A percentile compares a stretch with the other conserved stretches of the same genome.
These are phyloP conservation scores for Montifringilla adamsi DNA, from an alignment of 2,113 vertebrate genomes.

Conservation along the genomic window DNA sequence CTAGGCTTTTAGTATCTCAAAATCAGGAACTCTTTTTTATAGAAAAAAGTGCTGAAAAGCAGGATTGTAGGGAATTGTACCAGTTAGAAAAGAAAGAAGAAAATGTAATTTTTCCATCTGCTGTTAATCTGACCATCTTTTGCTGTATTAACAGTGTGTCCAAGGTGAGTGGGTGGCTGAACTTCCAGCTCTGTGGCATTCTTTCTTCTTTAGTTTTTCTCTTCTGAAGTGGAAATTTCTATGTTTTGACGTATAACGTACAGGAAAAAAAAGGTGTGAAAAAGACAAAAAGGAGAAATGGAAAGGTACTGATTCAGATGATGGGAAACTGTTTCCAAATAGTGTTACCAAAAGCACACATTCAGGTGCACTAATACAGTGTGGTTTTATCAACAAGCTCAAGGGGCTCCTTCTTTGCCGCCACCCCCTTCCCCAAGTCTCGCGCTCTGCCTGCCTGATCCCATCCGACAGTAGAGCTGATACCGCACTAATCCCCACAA, in stretches of 20 bases:
- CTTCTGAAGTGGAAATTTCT: background rate
- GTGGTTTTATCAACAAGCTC: constrained; percentile 65
- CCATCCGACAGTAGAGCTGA: constrained; percentile 83
- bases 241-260: background rate
- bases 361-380: constrained; percentile 70
- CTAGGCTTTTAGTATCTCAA: no score
- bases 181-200: background rate
- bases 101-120: background rate
- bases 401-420: constrained; percentile 61
- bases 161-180: background rate
- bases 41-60: background rate
- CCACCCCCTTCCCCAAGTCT: constrained; percentile 68
- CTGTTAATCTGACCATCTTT: background rate
- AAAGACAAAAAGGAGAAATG: background rate
- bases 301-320: constrained; percentile 28
- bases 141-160: background rate
- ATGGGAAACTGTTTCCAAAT: background rate
- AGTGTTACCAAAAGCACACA: constrained; percentile 10
- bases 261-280: no score
- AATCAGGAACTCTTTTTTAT: no score
- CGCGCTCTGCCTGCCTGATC: constrained; percentile 79
- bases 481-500: constrained; percentile 92
- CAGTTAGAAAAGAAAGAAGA: background rate
- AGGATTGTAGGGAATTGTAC: background rate
- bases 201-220: background rate